phyloP scores from a whole-genome alignment of 2,113 vertebrate species.

The Ancistrus triradiatus region DNA sequence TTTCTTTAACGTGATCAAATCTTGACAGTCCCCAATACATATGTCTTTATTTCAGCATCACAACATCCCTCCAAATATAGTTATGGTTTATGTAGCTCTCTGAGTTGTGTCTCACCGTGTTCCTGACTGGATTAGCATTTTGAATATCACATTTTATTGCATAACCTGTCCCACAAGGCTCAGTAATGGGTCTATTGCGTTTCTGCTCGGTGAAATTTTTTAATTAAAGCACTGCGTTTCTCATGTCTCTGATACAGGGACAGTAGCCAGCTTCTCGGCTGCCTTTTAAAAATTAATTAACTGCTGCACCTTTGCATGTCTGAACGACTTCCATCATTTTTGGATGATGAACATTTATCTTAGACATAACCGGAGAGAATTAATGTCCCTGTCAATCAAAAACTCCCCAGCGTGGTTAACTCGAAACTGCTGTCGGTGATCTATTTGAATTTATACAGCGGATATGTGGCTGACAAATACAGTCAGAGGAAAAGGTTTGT shows the following conservation, averaged over 20 bases:
- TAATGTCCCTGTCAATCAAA: slow-evolving; percentile 1
- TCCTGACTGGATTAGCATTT: neutral
- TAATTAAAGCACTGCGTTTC: neutral
- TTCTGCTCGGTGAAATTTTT: neutral
- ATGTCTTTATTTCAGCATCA: too few species aligned
- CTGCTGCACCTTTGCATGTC: neutral
- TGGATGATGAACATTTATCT: neutral
- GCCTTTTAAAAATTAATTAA: too few species aligned
- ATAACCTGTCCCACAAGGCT: neutral
- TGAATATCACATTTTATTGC: neutral
- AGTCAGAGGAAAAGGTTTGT: too few species aligned
- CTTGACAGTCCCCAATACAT: too few species aligned
- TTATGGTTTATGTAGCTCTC: too few species aligned
- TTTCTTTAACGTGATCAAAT: too few species aligned
- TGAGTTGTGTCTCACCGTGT: too few species aligned
- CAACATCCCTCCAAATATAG: too few species aligned
- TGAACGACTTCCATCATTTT: neutral
- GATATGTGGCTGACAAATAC: neutral
- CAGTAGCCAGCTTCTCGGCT: neutral
- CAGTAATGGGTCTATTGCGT: neutral
- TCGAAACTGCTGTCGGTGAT: too few species aligned
- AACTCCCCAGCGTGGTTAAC: neutral
- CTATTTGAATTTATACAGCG: neutral
- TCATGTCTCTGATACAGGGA: neutral
- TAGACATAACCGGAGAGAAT: neutral